Base-by-base conservation (phyloP, 2,888 invertebrate genomes). In the Ganaspis brasiliensis region DNA sequence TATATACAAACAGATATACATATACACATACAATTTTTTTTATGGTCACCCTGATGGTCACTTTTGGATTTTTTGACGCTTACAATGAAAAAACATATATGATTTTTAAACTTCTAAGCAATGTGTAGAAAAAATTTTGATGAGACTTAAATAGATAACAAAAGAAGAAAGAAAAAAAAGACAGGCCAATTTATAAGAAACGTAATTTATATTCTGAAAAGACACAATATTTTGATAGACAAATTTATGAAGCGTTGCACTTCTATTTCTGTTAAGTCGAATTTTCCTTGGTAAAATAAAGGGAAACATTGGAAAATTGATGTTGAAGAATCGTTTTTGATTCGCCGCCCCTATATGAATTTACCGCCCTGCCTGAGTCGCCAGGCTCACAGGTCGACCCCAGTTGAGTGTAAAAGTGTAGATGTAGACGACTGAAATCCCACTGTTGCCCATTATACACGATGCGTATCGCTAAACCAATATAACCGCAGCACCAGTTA, bases 331-430 rank as follows among this genome's bases (percentile, higher is more conserved):
- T 67, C 63, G 63, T 24, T 40, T 67, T 67, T 67, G 63, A 67
- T 67, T 67, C 63, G 63, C 63, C 45, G 63, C 63, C 63, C 63
- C 63, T 45, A 67, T 67, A 67, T 67, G 63, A 67, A 45, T 67
- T 67, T 67, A 67, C 63, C 63, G 63, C 63, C 63, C 63, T 67
- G 63, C 40, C 40, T 67, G 63, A 40, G 63, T 67, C 63, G 63
- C 40, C 37, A 21, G 63, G 24, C 63, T 21, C 63, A 67, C 63
- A 67, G 63, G 63, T 67, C 63, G 63, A 45, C 40, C 63, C 63
- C 10, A 31, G 31, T 31, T 8, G 10, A 40, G 12, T 52, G 19
- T 52, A 19, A 8, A 19, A 19, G 52, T 52, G n/a, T 12, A 52
- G 52, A 52, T 67, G 63, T 37, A 45, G 40, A 67, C 45, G 63